phyloP scores from a whole-genome alignment of 2,113 vertebrate genomes.

The Cynopterus brachyotis region DNA sequence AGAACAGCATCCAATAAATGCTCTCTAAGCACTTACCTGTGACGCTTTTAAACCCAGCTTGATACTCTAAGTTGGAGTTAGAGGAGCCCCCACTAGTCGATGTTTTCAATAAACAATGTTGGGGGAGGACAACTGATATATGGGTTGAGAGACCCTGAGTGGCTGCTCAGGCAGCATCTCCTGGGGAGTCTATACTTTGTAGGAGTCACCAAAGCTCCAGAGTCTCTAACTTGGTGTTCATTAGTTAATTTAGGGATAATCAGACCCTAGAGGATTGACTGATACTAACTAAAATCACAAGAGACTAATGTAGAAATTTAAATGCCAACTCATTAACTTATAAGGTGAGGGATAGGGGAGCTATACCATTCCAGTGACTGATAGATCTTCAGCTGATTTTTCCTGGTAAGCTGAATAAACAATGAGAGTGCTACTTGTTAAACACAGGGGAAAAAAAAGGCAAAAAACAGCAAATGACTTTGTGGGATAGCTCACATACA shows the following conservation, averaged over 20 bases:
- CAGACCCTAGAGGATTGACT: neutral
- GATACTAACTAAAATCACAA: constrained; percentile 4
- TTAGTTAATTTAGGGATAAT: constrained; percentile 27
- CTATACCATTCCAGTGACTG: neutral
- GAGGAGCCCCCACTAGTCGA: neutral
- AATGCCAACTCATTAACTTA: constrained; percentile 30
- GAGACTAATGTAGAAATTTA: constrained; percentile 27
- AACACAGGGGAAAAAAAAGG: neutral
- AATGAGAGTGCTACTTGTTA: neutral
- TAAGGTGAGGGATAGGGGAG: neutral
- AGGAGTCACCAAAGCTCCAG: neutral
- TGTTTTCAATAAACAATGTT: neutral
- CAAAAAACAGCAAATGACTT: neutral
- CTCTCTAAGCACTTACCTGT: neutral
- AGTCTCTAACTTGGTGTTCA: neutral
- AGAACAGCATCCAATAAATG: neutral
- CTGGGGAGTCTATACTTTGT: neutral
- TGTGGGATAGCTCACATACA: neutral
- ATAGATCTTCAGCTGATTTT: neutral
- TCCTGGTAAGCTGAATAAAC: constrained; percentile 27
- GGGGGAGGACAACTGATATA: neutral
- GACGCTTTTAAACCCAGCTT: neutral
- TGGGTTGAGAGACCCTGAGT: neutral
- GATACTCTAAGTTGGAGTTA: neutral
- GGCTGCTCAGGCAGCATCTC: neutral